Conservation (phyloP, 2,113 vertebrate species). For the Casuarius casuarius region DNA sequence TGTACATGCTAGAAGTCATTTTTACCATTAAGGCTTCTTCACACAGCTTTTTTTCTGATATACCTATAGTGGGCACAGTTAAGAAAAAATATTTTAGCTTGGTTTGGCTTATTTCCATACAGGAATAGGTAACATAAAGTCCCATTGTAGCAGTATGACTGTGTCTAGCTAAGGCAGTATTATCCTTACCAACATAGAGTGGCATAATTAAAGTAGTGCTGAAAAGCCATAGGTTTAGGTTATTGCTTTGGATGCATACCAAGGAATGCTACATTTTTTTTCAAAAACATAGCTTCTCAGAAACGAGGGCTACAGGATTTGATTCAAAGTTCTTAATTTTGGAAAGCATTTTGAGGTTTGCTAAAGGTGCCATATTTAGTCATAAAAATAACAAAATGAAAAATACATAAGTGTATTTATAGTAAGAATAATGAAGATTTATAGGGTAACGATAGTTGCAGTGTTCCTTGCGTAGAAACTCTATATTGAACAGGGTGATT, state of each 20-base stretch:
- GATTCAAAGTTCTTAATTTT: not conserved
- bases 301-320: not conserved
- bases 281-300: not conserved
- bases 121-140: not conserved
- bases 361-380: conserved; percentile 19
- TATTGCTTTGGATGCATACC: not conserved
- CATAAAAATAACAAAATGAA: conserved; percentile 27
- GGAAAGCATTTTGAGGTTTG: not conserved
- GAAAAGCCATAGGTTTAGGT: not conserved
- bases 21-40: not conserved
- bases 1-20: not conserved
- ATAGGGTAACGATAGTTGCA: not conserved
- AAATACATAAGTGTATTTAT: conserved; percentile 42
- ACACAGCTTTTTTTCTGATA: not conserved
- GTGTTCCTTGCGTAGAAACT: not conserved
- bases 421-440: conserved; percentile 24
- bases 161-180: not conserved
- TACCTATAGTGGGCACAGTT: not conserved
- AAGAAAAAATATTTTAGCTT: not conserved
- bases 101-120: not conserved
- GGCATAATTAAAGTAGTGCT: not conserved
- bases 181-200: not conserved
- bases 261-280: not conserved
- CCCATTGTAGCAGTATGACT: not conserved
- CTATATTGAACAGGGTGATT: not conserved